phyloP scores from a whole-genome alignment of 1,140 invertebrate genomes.

The Arctopsyche grandis region DNA sequence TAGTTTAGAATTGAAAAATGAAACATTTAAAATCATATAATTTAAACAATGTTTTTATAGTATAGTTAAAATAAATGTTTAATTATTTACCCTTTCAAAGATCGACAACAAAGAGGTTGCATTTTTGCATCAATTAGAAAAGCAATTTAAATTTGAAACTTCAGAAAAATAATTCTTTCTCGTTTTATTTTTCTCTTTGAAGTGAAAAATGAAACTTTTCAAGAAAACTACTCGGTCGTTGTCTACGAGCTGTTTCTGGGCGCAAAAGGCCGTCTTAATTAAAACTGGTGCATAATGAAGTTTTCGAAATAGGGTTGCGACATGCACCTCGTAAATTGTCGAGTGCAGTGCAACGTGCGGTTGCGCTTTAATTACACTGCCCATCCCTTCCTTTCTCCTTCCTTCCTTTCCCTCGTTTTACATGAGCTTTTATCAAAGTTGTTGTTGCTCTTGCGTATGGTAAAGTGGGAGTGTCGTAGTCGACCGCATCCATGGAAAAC shows the following conservation, averaged over 20 bases:
- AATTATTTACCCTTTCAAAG: no score
- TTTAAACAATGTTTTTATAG: no score
- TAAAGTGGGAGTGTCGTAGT: no score
- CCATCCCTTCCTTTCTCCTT: no score
- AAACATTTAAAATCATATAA: no score
- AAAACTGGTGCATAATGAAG: conserved; percentile 9
- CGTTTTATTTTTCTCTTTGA: not conserved
- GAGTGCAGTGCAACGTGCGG: not conserved
- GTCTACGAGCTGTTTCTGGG: not conserved
- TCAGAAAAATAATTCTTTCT: no score
- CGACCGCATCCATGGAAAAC: no score
- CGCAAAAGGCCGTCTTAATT: conserved; percentile 3
- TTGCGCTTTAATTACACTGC: not conserved
- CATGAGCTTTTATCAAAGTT: no score
- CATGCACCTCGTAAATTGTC: not conserved
- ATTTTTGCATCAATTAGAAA: conserved; percentile 12
- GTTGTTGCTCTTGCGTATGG: no score
- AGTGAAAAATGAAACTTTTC: not conserved
- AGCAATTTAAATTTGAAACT: not conserved
- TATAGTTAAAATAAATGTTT: no score
- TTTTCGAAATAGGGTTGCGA: not conserved
- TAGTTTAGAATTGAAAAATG: no score
- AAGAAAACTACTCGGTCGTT: not conserved
- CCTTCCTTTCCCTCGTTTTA: no score
- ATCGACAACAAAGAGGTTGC: not conserved